Conservation (phyloP, 2,888 invertebrate genomes). For the Ernsta delagoae region DNA sequence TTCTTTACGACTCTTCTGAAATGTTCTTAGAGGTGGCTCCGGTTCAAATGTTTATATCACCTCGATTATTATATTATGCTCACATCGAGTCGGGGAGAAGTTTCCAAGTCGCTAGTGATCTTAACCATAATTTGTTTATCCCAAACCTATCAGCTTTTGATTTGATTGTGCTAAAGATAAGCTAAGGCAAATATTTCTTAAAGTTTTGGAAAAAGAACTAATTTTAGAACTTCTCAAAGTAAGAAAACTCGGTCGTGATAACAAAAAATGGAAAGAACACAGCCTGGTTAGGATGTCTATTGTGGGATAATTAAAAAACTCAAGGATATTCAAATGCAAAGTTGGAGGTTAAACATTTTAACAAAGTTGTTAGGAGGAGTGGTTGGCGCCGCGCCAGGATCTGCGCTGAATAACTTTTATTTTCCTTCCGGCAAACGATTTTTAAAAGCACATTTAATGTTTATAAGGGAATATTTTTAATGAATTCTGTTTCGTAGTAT, state of each 20-base stretch:
- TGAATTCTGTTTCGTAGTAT: no score
- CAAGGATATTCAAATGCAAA: constrained; percentile 40
- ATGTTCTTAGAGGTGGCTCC: neutral
- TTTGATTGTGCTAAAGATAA: no score
- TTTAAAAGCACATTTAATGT: neutral
- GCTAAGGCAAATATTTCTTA: no score
- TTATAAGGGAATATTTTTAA: neutral
- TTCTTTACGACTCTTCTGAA: neutral
- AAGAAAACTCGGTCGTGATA: neutral
- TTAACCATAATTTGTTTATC: no score
- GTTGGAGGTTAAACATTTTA: constrained; percentile 40
- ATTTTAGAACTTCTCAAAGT: no score
- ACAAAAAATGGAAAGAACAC: constrained; percentile 7
- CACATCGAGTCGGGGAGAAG: no score
- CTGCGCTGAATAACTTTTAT: neutral
- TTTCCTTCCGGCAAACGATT: constrained; percentile 1
- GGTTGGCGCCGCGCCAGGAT: neutral
- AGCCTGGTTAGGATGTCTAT: constrained; percentile 25
- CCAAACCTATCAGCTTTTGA: no score
- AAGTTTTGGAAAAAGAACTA: no score
- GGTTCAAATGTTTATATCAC: neutral
- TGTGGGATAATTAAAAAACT: constrained; percentile 34
- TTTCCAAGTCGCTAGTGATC: no score
- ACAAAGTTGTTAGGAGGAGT: constrained; percentile 35
- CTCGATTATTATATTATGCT: no score